Evolutionary conservation across 1,140 invertebrate species (phyloP).

Genomic region (Drosophila bifasciata): DNA sequence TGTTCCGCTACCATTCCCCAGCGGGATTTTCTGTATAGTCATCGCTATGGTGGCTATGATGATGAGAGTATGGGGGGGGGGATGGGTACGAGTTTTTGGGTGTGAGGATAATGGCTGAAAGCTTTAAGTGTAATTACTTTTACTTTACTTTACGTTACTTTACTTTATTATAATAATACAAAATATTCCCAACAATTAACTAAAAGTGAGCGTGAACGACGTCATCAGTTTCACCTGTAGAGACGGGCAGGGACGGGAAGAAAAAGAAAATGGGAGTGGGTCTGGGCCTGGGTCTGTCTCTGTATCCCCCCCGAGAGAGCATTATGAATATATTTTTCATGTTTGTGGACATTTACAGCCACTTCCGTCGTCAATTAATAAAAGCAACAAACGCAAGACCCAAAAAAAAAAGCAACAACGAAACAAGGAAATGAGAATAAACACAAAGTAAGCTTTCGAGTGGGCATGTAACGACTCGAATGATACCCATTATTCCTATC

Average conservation of each 20-base stretch:
- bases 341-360: slow-evolving; percentile 80
- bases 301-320: slow-evolving; percentile 25
- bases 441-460: too few species aligned
- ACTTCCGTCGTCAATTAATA: slow-evolving; percentile 78
- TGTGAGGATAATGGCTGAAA: too few species aligned
- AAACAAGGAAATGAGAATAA: too few species aligned
- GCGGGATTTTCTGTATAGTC: neutral
- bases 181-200: slow-evolving; percentile 45
- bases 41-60: too few species aligned
- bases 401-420: slow-evolving; percentile 17
- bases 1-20: slow-evolving; percentile 37
- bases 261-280: neutral
- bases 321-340: slow-evolving; percentile 66
- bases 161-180: slow-evolving; percentile 39
- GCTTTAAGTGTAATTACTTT: slow-evolving; percentile 64
- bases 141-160: slow-evolving; percentile 50
- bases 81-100: neutral
- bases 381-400: slow-evolving; percentile 43
- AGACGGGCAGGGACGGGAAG: neutral
- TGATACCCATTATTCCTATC: neutral
- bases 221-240: slow-evolving; percentile 16
- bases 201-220: slow-evolving; percentile 49
- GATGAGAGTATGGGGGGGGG: neutral
- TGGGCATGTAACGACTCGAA: too few species aligned
- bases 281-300: slow-evolving; percentile 8